Evolutionary conservation across 2,888 invertebrate species (phyloP).

Genomic region (Dicranocentrus wangi): DNA sequence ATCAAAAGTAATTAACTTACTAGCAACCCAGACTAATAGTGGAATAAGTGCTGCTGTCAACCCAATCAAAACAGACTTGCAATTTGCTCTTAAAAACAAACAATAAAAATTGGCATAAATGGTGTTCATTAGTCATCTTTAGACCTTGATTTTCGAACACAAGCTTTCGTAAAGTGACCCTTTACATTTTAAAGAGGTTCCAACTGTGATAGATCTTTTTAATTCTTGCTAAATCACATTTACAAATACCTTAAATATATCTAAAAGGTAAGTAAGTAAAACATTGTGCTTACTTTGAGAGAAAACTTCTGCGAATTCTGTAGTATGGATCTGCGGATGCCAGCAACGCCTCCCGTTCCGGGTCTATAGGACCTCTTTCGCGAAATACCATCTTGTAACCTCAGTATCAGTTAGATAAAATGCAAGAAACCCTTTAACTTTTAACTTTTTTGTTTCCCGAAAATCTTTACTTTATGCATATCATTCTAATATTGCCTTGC

Average conservation of each 20-base stretch:
- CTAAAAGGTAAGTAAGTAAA: neutral
- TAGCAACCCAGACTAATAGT: slow-evolving; percentile 39
- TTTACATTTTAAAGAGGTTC: no score
- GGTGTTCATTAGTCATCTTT: neutral
- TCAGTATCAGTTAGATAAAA: no score
- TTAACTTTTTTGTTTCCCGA: no score
- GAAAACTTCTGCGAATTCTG: slow-evolving; percentile 1
- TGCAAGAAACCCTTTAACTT: no score
- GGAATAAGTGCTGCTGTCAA: slow-evolving; percentile 45
- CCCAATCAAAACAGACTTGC: slow-evolving; percentile 25
- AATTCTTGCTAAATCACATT: no score
- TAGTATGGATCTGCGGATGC: slow-evolving; percentile 3
- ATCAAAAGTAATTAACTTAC: slow-evolving; percentile 19
- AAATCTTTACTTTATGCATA: no score
- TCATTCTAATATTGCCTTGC: no score
- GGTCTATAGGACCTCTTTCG: slow-evolving; percentile 1
- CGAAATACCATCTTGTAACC: slow-evolving; percentile 24
- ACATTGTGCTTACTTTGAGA: slow-evolving; percentile 17
- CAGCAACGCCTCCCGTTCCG: slow-evolving; percentile 42
- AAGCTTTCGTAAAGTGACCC: no score
- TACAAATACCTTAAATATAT: neutral
- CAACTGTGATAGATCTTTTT: neutral
- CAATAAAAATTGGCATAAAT: neutral
- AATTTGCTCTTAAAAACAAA: slow-evolving; percentile 26
- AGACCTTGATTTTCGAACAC: no score